These are phyloP conservation scores for honey bee (Apis mellifera) DNA, from an alignment of 1,140 invertebrate genomes.

Conservation along the genomic window Amel_HAv3.1 CM009932.2:2252001-2252500, in stretches of 20 bases:
- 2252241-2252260: background rate
- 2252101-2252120: slow-evolving; percentile 89
- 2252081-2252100: slow-evolving; percentile 93
- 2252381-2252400: too few species aligned
- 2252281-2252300: background rate
- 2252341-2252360: too few species aligned
- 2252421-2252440: too few species aligned
- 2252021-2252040: slow-evolving; percentile 83
- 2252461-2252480: background rate
- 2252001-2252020: slow-evolving; percentile 85
- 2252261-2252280: too few species aligned
- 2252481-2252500: slow-evolving; percentile 76
- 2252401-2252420: too few species aligned
- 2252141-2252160: slow-evolving; percentile 81
- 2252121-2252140: slow-evolving; percentile 80
- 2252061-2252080: slow-evolving; percentile 95
- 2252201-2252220: background rate
- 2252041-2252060: slow-evolving; percentile 88
- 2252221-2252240: background rate
- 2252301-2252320: background rate
- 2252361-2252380: too few species aligned
- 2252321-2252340: background rate
- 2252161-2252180: slow-evolving; percentile 78
- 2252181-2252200: slow-evolving; percentile 6
- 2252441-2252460: too few species aligned